Evolutionary conservation across 2,888 invertebrate species (phyloP), one percentile per base, ranked within the genome.

Genomic region (Drosophila sordidula): DNA sequence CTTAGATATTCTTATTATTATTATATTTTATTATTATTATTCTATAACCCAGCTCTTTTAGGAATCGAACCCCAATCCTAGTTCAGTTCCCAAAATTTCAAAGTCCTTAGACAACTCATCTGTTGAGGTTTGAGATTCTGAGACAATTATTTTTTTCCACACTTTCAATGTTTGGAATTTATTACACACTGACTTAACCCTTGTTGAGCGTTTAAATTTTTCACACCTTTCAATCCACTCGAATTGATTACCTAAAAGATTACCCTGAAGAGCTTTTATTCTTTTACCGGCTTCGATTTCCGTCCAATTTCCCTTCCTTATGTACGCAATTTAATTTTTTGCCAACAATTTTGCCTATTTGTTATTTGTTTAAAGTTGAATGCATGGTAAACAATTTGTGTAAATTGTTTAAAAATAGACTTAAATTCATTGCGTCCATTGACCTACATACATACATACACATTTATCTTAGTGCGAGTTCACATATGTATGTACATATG

Each of bases 391-490:
- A 59, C 75, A 78, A 18, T 45, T 62, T 46, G 32, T 14, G 18
- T 51, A 29, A 56, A 66, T 34, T 6, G 14, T 25, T 63, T 73
- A 67, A 58, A 65, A 73, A 67, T 75, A 75, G 55, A 57, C 9
- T 18, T 39, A 38, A 22, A 36, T 52, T 44, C 38, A 45, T 18
- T 16, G 78, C 58, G 75, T 78, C 32, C 75, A 59, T 75, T 75
- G 75, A 78, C 75, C 75, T 62, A 78, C 68, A 78, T 65, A 63
- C 42, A 47, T 47, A 39, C 8, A 29, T 18, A 41, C 29, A 42
- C 47, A 67, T 16, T 22, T 38, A 42, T 47, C 42, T 47, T 12
- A 12, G 32, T 32, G 12, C 12, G 12, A 32, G 6, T 4, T 4
- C 0, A 32, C 34, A 34, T 46, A 22, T 8, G 12, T 46, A 32